Evolutionary conservation across 2,888 invertebrate species (phyloP).

Genomic region (Operophtera brumata): DNA sequence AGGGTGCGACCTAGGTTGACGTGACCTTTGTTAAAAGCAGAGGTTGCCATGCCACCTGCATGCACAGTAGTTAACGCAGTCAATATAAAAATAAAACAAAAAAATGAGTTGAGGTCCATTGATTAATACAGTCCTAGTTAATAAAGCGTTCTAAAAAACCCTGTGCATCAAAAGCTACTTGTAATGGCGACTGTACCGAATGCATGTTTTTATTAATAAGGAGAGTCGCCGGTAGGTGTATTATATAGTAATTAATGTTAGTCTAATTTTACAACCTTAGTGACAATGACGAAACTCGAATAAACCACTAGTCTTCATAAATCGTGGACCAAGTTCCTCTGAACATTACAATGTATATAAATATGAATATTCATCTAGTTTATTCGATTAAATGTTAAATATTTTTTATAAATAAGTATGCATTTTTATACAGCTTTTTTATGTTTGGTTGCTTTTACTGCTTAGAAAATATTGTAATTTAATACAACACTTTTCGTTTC

Average conservation of each 20-base stretch:
- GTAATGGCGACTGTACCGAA: background rate
- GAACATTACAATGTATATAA: conserved; percentile 2
- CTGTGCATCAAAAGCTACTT: background rate
- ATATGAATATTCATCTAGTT: background rate
- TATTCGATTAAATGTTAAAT: background rate
- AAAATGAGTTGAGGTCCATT: too few relatives aligned
- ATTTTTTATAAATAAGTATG: background rate
- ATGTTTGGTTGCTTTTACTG: background rate
- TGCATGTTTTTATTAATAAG: background rate
- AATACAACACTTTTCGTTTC: background rate
- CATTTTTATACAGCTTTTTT: background rate
- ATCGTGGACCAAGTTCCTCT: conserved; percentile 35
- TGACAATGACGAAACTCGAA: conserved; percentile 1
- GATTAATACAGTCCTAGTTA: too few relatives aligned
- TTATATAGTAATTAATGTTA: background rate
- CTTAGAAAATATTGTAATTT: background rate
- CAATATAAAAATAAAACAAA: too few relatives aligned
- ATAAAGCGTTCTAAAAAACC: too few relatives aligned
- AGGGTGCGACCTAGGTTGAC: too few relatives aligned
- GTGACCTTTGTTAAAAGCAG: too few relatives aligned
- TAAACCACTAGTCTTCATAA: background rate
- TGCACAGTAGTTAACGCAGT: too few relatives aligned
- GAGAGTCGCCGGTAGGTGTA: background rate
- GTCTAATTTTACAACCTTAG: background rate
- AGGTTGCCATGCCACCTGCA: too few relatives aligned